Base-by-base conservation (phyloP, 2,113 vertebrate species). In the Gymnorhina tibicen region DNA sequence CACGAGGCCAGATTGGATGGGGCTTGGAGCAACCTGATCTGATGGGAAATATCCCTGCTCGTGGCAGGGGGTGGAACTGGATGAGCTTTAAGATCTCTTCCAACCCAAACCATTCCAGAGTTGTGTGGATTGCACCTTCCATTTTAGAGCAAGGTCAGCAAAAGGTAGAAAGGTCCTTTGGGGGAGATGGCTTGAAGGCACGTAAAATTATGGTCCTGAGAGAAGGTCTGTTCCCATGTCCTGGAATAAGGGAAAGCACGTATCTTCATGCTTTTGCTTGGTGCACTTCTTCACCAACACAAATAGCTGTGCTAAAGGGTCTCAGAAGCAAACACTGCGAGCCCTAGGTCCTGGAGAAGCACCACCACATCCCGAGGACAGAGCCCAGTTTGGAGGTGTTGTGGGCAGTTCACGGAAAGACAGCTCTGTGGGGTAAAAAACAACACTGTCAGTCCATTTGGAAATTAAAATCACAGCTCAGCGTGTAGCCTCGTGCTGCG, bases 141-240 rank as follows among this genome's bases (percentile, higher is more conserved):
- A 3, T 33, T 89, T 50, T 53, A 52, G 7, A 81, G 55, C 6
- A 59, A 63, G 37, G 41, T 22, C 49, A 83, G 35, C 22, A 42
- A 64, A 52, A 64, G 33, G 11, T 3, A 41, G 22, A 62, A 60
- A 58, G 23, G 2, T 8, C 64, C 64, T 68, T 52, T 24, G 30
- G 62, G 28, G 23, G 14, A 80, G n/a, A 16, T 33, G n/a, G 32
- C 39, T 77, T 59, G 53, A 79, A 77, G 22, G 35, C 39, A 63
- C 2, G 6, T 55, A 3, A 24, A 76, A 28, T 18, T 47, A 32
- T 2, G 1, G 8, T 14, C 11, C 28, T 1, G 3, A 18, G 23
- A 47, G 23, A 60, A 60, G 24, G 4, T 10, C 30, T 63, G 42
- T 35, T 70, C 27, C 41, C 15, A 1, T 39, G 58, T 35, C 66